Base-by-base conservation (phyloP, 2,888 invertebrate species). In the Tachystola acroxantha region DNA sequence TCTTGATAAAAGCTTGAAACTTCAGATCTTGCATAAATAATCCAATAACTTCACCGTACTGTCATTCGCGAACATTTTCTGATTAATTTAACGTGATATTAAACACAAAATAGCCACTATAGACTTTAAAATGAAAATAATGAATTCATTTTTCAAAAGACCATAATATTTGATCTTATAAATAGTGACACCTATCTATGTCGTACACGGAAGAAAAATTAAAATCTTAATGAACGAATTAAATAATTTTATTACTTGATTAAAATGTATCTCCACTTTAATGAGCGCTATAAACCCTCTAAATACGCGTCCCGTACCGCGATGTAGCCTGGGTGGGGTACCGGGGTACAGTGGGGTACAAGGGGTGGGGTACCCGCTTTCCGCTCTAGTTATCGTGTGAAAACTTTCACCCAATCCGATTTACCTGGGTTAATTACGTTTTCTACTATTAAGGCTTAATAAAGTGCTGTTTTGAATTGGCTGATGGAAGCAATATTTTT, bases 371-470 rank as follows among this genome's bases (percentile, higher is more conserved):
- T 30, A 40, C 32, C 53, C 42, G 49, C 50, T 63, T 75, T 73
- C 68, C 76, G 73, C 76, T 64, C 76, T 68, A 76, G 77, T 78
- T 80, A 74, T 73, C 78, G 74, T 63, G 72, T 69, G 74, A 74
- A 78, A 81, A 81, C 75, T 80, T 78, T 76, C 71, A 56, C 64
- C 70, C 71, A 75, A 81, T 80, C 80, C 79, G 80, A 81, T 81
- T 81, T 80, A 80, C 79, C 79, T 79, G 79, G 71, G 73, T 79
- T 81, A 80, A 81, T 81, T 81, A 81, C 76, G 69, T 78, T 80
- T 78, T 73, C 67, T 70, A 73, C 66, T 79, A 76, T 72, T 70
- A 71, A 63, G 55, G 65, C 63, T 70, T 61, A 57, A 37, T 43
- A 50, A 57, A 20, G 28, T 27, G 7, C 6, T 35, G 33, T 7